These are phyloP conservation scores for Melieria omissa DNA, from an alignment of 2,888 invertebrate species.

Conservation along the genomic window DNA sequence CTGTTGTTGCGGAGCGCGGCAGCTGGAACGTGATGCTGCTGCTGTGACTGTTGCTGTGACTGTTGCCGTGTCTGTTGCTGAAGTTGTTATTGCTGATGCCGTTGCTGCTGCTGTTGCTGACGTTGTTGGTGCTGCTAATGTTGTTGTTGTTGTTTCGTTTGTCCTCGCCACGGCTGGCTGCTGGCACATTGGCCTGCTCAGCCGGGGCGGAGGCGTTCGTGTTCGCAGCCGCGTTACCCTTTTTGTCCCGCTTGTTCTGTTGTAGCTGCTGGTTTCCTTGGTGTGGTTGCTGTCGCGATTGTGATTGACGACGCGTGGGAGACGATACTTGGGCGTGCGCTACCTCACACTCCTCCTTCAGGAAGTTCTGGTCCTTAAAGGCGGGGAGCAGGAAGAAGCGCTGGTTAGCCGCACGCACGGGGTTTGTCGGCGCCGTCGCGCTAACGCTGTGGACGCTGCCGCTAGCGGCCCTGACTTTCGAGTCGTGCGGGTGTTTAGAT, in stretches of 20 bases:
- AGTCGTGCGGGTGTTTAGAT: constrained; percentile 1
- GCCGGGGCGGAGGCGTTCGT: constrained; percentile 2
- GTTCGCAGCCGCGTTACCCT: constrained; percentile 33
- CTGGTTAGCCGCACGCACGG: constrained; percentile 59
- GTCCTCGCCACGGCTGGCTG: constrained; percentile 24
- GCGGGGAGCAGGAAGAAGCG: constrained; percentile 59
- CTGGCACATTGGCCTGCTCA: constrained; percentile 33
- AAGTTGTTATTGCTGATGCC: constrained; percentile 45
- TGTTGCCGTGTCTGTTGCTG: constrained; percentile 44
- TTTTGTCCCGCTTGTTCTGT: constrained; percentile 19
- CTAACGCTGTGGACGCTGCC: constrained; percentile 35
- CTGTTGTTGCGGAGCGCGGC: constrained; percentile 10
- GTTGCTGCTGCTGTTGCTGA: constrained; percentile 43
- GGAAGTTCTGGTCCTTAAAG: constrained; percentile 63
- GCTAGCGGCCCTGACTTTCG: neutral
- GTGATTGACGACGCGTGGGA: neutral
- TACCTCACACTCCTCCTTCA: constrained; percentile 64
- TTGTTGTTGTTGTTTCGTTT: constrained; percentile 45
- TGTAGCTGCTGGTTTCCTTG: constrained; percentile 25
- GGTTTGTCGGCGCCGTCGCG: constrained; percentile 44
- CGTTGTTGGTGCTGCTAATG: constrained; percentile 46
- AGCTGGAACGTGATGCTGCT: neutral
- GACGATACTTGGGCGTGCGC: constrained; percentile 61
- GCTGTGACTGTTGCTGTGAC: constrained; percentile 45
- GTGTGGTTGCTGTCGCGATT: constrained; percentile 33